Base-by-base conservation (phyloP, 2,888 invertebrate species). In the Oscheius sp. region DNA sequence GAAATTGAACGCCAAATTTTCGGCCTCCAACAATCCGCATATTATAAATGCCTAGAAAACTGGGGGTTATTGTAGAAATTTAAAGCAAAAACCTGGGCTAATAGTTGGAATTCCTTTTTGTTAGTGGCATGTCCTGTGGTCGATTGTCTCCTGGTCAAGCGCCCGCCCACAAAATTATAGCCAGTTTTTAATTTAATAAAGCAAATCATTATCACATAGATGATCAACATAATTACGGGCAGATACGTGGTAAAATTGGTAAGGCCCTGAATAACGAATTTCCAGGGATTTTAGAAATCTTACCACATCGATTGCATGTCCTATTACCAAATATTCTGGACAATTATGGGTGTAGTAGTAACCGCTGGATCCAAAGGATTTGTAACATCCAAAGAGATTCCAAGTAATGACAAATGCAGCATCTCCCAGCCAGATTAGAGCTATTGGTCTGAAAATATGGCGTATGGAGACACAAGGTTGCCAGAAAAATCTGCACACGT, bases 41-140 rank as follows among this genome's bases (percentile, higher is more conserved):
- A 61, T 61, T 1, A 61, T 1, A 43, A 61, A 61, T 18, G 43
- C 55, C 55, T 55, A 55, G 23, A 55, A 55, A 49, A 7, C 21
- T 5, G 13, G 49, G 6, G 3, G 21, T 49, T 49, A 18, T 49
- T 49, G 49, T n/a, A 13, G 49, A 49, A 49, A 49, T 7, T 7
- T 49, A 13, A 13, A 21, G 9, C 3, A 49, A 49, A 49, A 49
- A 49, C 61, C 23, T 61, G 61, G 9, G 45, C 45, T 21, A 61
- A 13, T 43, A 61, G 61, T 45, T 61, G 61, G 43, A 61, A 61
- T 18, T 61, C 61, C 21, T 13, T 35, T 27, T 35, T 58, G 49
- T 5, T 13, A 5, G 2, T 2, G 13, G 49, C 3, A 3, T 16
- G 49, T 13, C 49, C n/a, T 35, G 9, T 9, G 35, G 35, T 35